These are phyloP conservation scores for Mionectes macconnelli DNA, from an alignment of 2,113 vertebrate genomes.

Conservation along the genomic window DNA sequence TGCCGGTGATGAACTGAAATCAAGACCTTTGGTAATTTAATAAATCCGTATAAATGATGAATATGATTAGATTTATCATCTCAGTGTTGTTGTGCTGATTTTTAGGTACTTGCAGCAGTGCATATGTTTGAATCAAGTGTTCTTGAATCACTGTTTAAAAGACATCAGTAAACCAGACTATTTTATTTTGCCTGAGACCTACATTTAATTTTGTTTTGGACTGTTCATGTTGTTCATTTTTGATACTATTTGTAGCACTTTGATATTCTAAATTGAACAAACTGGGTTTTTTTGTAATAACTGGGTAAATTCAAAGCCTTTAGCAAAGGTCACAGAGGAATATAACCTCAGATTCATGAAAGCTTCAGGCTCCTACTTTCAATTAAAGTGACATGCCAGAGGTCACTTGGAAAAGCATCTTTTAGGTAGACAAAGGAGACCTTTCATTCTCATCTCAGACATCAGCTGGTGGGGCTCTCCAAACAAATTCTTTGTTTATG, in stretches of 20 bases:
- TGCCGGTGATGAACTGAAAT: conserved; percentile 21
- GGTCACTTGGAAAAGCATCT: not conserved
- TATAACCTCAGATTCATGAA: not conserved
- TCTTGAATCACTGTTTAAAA: not conserved
- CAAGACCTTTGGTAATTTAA: conserved; percentile 35
- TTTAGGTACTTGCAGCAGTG: not conserved
- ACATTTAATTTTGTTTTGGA: not conserved
- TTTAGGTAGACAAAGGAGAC: not conserved
- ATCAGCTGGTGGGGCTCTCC: not conserved
- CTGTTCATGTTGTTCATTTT: not conserved
- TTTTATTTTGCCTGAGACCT: not conserved
- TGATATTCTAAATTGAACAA: not conserved
- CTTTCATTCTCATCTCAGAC: not conserved
- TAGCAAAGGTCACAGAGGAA: not conserved
- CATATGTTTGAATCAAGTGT: not conserved
- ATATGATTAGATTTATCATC: not conserved
- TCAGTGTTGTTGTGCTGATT: not conserved
- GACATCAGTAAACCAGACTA: not conserved
- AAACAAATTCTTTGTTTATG: not conserved
- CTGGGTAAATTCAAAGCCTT: not conserved
- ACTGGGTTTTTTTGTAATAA: not conserved
- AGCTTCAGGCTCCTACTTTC: not conserved
- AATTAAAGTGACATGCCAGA: not conserved
- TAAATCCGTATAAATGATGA: conserved; percentile 7
- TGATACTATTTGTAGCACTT: not conserved